Base-by-base conservation (phyloP, 2,113 vertebrate genomes). In the Azemiops feae region DNA sequence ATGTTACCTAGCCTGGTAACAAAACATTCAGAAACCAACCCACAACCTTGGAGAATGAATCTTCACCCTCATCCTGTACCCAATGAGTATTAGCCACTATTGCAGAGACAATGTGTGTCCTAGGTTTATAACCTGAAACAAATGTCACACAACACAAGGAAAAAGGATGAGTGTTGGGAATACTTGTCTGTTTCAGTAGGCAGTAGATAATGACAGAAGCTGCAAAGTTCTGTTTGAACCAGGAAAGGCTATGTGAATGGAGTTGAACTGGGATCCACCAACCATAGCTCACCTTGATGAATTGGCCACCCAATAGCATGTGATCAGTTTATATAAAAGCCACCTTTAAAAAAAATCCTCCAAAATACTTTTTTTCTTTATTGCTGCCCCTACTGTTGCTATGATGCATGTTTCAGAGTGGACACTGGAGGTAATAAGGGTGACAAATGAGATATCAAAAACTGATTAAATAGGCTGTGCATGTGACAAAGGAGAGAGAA, bases 401-500 rank as follows among this genome's bases (percentile, higher is more conserved):
- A 39, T 90, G 74, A 90, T 54, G 45, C 54, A 87, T 90, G 45
- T 64, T 93, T 90, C 74, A 64, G 81, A 87, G 55, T 5, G 55
- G 92, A 85, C n/a, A n/a, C 81, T 39, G 16, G 74, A 18, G 81
- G 86, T n/a, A 64, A 45, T 54, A 60, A 87, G 47, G 89, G 81
- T 93, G 81, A 87, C 89, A 90, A 90, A 90, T 90, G 55, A 87
- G 89, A 87, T 90, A 93, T 90, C 74, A 93, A 87, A 93, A 93
- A 64, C 43, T 93, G 74, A 93, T 93, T 90, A 90, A 93, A 90
- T 4, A 23, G 81, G 54, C 55, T 90, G 89, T 90, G 92, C 89
- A 90, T 55, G 74, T 90, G 92, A 90, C n/a, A 27, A 90, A 34
- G 74, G 55, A 93, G 92, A 93, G 92, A 85, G 81, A 87, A 90